Evolutionary conservation across 2,113 vertebrate species (phyloP), one percentile per base, ranked within the genome.

Genomic region (Halichoerus grypus): DNA sequence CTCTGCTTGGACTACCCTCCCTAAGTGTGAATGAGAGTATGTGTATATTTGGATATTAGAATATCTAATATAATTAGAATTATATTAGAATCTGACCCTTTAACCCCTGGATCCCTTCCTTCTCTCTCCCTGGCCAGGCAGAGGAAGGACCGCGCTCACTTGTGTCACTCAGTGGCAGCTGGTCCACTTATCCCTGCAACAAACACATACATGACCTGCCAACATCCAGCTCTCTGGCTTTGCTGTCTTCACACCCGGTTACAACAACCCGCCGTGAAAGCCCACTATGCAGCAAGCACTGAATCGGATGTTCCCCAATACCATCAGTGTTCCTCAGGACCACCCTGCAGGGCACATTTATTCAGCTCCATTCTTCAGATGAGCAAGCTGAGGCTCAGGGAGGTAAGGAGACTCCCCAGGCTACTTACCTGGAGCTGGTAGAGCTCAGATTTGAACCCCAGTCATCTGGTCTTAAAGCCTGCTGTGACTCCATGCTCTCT

Each of bases 71-170:
- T n/a, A n/a, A n/a, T n/a, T n/a, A n/a, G n/a, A n/a, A n/a, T n/a
- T n/a, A n/a, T n/a, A 21, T 85, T 92, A 21, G 10, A 39, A 12
- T 69, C 22, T 91, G 91, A 81, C n/a, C 19, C 46, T 97, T 94
- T 51, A 31, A n/a, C 61, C 88, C 33, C 61, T 12, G 28, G 7
- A 46, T 77, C 69, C 7, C 22, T 49, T 90, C 55, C 42, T 55
- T 46, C 39, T 39, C 39, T 39, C n/a, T 95, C n/a, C 33, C 36
- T 80, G 57, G 49, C 51, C 18, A 36, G 76, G 33, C 83, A 88
- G 46, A 93, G 26, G 36, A 82, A 87, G 21, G 22, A 49, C 51
- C 94, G 46, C 8, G 28, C 33, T 72, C 42, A 18, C 65, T 36
- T 72, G 22, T 71, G 61, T 76, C 46, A 79, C 74, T 95, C 77